Evolutionary conservation across 2,113 vertebrate species (phyloP), one percentile per base, ranked within the genome.

Genomic region (Nesogale talazaci): DNA sequence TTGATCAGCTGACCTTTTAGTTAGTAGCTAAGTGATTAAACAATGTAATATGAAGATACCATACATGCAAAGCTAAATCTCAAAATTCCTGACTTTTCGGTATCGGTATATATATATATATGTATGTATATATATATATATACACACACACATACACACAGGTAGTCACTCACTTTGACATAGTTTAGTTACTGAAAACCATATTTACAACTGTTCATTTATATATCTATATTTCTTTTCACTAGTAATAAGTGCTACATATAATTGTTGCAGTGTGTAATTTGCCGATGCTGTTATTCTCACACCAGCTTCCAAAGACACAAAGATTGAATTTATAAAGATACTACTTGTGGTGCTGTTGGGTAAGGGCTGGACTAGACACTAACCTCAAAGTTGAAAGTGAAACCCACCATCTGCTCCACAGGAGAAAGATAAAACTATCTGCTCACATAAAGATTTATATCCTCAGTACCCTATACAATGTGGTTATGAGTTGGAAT

Each of bases 41-140:
- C 59, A 22, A 65, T 25, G 63, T 3, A 27, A 10, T 25, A 65
- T 7, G 1, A 65, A 25, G 63, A 25, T 25, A 27, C 63, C 63
- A 25, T 83, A 27, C 12, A 14, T 81, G 6, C 16, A 92, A 67
- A 93, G 74, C 61, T 89, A 87, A 86, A 72, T 86, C 67, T 86
- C 10, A 38, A 75, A 86, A 70, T 72, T 25, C 4, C 34, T 86
- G 65, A 90, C 5, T 72, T 92, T 19, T 84, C 90, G 87, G 16
- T 86, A 86, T 63, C 31, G 31, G 82, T 90, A 22, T 6, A 22
- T 63, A 82, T 23, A 91, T 42, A 84, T n/a, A 31, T 7, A 31
- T 42, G 77, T n/a, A 31, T 7, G 15, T 34, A 70, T 19, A 70
- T 5, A 70, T 14, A 34, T 46, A 46, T 46, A 63, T 6, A 22